These are phyloP conservation scores for Campoletis raptor DNA, from an alignment of 2,888 invertebrate species.

Conservation along the genomic window DNA sequence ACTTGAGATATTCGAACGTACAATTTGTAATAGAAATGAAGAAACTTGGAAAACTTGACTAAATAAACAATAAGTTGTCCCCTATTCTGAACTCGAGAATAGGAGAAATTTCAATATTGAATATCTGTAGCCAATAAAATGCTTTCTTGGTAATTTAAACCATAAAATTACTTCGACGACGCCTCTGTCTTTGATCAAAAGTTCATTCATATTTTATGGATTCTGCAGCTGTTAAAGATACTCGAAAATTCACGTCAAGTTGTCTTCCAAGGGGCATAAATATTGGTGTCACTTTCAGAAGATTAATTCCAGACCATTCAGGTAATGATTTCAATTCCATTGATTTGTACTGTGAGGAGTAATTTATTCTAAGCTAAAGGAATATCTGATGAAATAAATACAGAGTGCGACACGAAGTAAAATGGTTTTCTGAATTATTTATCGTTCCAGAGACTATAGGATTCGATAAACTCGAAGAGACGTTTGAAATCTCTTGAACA, in stretches of 20 bases:
- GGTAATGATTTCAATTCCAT: neutral
- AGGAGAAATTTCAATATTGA: neutral
- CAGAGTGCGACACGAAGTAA: neutral
- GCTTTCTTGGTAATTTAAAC: neutral
- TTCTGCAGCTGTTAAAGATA: neutral
- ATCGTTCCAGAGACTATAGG: neutral
- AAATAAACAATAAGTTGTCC: conserved; percentile 25
- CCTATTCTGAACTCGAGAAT: neutral
- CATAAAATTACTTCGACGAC: neutral
- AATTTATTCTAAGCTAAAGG: neutral
- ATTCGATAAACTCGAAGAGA: neutral
- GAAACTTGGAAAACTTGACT: conserved; percentile 2
- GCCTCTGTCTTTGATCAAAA: neutral
- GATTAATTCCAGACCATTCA: conserved; percentile 39
- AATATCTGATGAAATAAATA: conserved; percentile 27
- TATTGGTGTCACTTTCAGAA: neutral
- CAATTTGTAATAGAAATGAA: conserved; percentile 10
- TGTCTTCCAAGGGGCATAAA: neutral
- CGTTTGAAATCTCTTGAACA: neutral
- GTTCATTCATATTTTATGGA: neutral
- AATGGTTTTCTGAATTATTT: conserved; percentile 17
- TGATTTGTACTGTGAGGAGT: neutral
- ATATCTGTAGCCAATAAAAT: neutral
- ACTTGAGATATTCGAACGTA: neutral
- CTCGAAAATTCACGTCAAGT: conserved; percentile 2